Base-by-base conservation (phyloP, 2,888 invertebrate species). In the Diplazon laetatorius region DNA sequence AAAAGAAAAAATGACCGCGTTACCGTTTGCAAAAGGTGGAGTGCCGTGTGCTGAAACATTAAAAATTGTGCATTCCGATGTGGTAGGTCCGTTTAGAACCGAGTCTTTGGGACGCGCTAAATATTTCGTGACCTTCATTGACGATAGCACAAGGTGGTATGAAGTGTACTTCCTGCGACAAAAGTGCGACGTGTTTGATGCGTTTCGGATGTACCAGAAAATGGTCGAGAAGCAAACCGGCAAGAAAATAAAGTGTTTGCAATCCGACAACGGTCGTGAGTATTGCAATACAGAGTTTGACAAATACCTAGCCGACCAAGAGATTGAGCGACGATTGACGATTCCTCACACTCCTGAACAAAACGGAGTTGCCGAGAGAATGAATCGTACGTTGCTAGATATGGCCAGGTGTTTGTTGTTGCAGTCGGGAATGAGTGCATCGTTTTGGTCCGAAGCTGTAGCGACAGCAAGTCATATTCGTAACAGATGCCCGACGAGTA, bases 391-490 rank as follows among this genome's bases (percentile, higher is more conserved):
- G 6, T 57, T 85, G 5, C 50, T 83, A 6, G 83, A 85, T 12
- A 84, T 80, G 77, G 84, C 85, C 14, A 77, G 85, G 69, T 83
- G 81, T 37, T 35, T 83, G 57, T 42, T 86, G 39, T 37, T 83
- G 5, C 79, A 85, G 37, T 75, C 85, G 9, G 71, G 70, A 14
- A 63, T 87, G 18, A 74, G 82, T 6, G 46, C 59, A 57, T 18
- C 52, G n/a, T 84, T 86, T 66, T 86, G 86, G 85, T 84, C 84
- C 18, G 84, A 87, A 77, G 16, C 44, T 9, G 14, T 44, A 5
- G 72, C 68, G 6, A 81, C 84, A 25, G 81, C 84, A 5, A 75
- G 62, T 2, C 81, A 83, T 44, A 44, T 82, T 30, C 30, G 30
- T 6, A 30, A 57, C 25, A 55, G 72, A 39, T 71, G 82, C 82